Evolutionary conservation across 2,113 vertebrate genomes (phyloP).

Genomic region (Datnioides undecimradiatus): DNA sequence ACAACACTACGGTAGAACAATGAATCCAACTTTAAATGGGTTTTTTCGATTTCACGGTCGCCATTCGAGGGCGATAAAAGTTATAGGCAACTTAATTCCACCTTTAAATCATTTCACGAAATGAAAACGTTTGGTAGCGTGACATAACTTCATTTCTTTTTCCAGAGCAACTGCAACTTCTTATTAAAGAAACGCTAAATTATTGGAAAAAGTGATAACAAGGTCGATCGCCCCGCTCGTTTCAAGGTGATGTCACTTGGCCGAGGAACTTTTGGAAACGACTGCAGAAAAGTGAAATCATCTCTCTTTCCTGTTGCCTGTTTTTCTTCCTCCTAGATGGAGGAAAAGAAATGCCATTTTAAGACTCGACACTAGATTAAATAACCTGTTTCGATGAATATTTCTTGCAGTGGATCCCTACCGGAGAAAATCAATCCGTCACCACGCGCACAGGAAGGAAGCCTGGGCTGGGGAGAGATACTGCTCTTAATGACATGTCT

Average conservation of each 20-base stretch:
- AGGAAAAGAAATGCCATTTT: not conserved
- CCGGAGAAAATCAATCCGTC: conserved; percentile 82
- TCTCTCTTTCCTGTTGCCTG: conserved; percentile 25
- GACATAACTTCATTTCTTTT: not conserved
- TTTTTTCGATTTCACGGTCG: conserved; percentile 6
- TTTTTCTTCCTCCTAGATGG: conserved; percentile 31
- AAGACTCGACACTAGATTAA: conserved; percentile 53
- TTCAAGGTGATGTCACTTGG: conserved; percentile 59
- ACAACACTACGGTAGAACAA: not conserved
- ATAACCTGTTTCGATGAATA: conserved; percentile 63
- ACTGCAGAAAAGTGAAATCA: conserved; percentile 55
- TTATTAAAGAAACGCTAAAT: conserved; percentile 36
- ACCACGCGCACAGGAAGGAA: conserved; percentile 82
- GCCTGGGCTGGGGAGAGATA: conserved; percentile 75
- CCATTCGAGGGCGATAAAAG: not conserved
- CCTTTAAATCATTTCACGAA: conserved; percentile 4
- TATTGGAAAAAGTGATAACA: conserved; percentile 36
- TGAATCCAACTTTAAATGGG: conserved; percentile 23
- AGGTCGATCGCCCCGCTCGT: conserved; percentile 22
- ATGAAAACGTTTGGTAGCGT: not conserved
- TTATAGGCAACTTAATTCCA: conserved; percentile 18
- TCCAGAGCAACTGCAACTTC: not conserved
- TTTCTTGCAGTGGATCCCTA: conserved; percentile 75
- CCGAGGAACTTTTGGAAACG: conserved; percentile 44
- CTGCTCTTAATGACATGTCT: conserved; percentile 82